Base-by-base conservation (phyloP, 1,140 invertebrate species). In the Drosophila pruinosa region DNA sequence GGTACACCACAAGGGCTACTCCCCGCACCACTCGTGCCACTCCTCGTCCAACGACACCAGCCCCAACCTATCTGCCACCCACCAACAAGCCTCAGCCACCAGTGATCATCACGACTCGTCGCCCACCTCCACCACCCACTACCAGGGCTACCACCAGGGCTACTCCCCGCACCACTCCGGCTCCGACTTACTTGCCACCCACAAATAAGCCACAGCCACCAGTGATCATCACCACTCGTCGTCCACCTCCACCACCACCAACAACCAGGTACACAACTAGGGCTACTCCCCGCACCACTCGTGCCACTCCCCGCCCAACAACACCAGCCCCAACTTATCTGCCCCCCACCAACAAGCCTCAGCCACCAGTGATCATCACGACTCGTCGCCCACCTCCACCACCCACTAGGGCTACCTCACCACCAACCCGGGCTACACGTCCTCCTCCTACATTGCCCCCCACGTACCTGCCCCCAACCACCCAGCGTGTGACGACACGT, bases 151-250 rank as follows among this genome's bases (percentile, higher is more conserved):
- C 78, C 14, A 57, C 47, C 69, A 12, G 61, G 19, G 59, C 75
- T 36, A 70, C 78, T 10, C 19, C 43, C 56, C 77, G 61, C 7
- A 41, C 65, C 7, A 69, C 65, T 14, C 54, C 57, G 14, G 65
- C 74, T 54, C 47, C 86, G 45, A 83, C 88, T 2, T 78, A 89
- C 38, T 64, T 80, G 76, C 83, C 79, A 21, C 73, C 77, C 17
- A 65, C 62, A 6, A 39, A 64, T 58, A 67, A 52, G 52, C 59
- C 73, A 12, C 34, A 50, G 21, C 47, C 47, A 3, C 69, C 62
- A 41, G 67, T 52, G 5, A 63, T 56, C 3, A 52, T 26, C 1
- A 58, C 56, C 1, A 71, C 74, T 8, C 73, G 50, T 19, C 48
- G 53, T n/a, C 72, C 61, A 24, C 39, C 62, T 31, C 41, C 72